Evolutionary conservation across 2,888 invertebrate genomes (phyloP), one percentile per base, ranked within the genome.

Genomic region (Pristionchus mayeri): DNA sequence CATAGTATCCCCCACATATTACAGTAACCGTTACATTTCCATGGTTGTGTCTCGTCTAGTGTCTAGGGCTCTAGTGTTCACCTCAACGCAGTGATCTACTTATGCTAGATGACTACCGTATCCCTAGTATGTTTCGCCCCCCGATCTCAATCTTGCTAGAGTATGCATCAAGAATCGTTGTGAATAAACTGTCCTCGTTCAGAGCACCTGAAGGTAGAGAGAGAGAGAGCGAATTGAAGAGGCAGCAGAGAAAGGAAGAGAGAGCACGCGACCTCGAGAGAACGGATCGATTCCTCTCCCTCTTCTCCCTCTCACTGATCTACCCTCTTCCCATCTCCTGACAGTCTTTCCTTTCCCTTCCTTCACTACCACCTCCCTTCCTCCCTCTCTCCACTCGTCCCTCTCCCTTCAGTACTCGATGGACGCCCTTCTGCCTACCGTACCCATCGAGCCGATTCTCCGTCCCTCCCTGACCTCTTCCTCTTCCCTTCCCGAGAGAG

Each of bases 311-410:
- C 30, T 30, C 13, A 57, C 57, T 75, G 75, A 75, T 75, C 75
- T 75, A 75, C 75, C 75, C 75, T n/a, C 75, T 63, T 63, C 75
- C 34, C 75, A 7, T 67, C 75, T n/a, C 75, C 34, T n/a, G 24
- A 34, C 63, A 21, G 21, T 40, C 40, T 4, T 24, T 37, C 34
- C 21, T 37, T 37, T 21, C 63, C 34, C 63, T 67, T 37, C 16
- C 37, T 67, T 34, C 34, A 24, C 63, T 37, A n/a, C n/a, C 63
- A 37, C 63, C n/a, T 67, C 34, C 37, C 63, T 6, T 37, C 37
- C 21, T 54, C 54, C 54, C 54, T 21, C 16, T 18, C 21, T 37
- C 63, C 13, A 24, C 48, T 48, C 44, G n/a, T 48, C 48, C 27
- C 7, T 67, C 21, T 40, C 67, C 67, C 67, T 40, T 37, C 67